A percentile compares a stretch with the other conserved stretches of the same genome.
Conservation (phyloP, 2,888 invertebrate species). For the Eupeodes latifasciatus region DNA sequence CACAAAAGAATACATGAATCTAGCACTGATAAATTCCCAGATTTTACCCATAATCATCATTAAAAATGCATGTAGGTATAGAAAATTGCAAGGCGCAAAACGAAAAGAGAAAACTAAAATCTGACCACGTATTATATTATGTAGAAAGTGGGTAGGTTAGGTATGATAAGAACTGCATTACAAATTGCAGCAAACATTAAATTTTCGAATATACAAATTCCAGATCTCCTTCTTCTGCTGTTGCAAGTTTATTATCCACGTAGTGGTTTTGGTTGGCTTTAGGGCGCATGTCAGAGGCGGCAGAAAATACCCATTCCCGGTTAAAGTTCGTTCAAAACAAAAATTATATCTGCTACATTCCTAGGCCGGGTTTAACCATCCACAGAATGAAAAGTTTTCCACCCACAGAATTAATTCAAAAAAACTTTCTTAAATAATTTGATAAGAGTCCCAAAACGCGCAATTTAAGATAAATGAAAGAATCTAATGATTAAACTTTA, state of each 20-base stretch:
- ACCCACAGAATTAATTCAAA: not conserved
- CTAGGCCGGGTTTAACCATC: not conserved
- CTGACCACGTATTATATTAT: not conserved
- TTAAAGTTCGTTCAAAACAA: slow-evolving; percentile 15
- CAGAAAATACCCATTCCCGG: slow-evolving; percentile 7
- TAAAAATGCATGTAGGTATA: no score
- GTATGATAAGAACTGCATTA: not conserved
- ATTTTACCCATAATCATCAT: no score
- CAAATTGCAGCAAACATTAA: not conserved
- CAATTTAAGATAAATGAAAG: not conserved
- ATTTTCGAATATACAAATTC: not conserved
- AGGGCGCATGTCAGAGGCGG: slow-evolving; percentile 6
- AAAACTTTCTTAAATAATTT: not conserved
- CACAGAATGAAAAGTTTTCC: not conserved
- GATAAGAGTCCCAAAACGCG: not conserved
- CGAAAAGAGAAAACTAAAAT: not conserved
- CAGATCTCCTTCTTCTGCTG: not conserved
- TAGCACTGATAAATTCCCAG: not conserved
- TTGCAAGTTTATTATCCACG: slow-evolving; percentile 13
- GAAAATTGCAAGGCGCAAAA: not conserved
- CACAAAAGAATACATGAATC: no score
- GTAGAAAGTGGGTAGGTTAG: not conserved
- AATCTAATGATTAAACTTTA: not conserved
- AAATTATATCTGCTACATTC: not conserved
- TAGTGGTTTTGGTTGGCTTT: not conserved